Percentiles rank a stretch among this genome's conserved stretches.
phyloP scores from a whole-genome alignment of 2,113 vertebrate species.

The Butorides virescens region DNA sequence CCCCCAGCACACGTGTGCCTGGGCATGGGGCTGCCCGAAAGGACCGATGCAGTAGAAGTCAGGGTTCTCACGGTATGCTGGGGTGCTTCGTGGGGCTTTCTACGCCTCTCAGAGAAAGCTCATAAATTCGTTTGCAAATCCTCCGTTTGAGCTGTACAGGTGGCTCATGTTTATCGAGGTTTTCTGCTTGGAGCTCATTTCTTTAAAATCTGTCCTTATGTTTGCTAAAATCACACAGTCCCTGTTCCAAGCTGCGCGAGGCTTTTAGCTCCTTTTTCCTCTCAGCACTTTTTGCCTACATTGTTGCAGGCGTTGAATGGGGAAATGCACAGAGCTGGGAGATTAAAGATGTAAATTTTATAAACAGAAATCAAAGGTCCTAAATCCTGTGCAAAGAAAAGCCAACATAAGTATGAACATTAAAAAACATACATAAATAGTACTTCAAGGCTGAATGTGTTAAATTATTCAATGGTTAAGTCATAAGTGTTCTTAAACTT shows the following conservation, averaged over 20 bases:
- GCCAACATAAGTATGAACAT: constrained; percentile 81
- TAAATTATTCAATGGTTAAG: constrained; percentile 87
- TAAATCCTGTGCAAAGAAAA: constrained; percentile 83
- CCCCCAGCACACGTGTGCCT: fast-evolving
- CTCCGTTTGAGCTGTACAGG: constrained; percentile 2
- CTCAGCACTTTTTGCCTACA: constrained; percentile 15
- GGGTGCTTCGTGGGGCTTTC: background rate
- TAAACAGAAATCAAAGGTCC: constrained; percentile 84
- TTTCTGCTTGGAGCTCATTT: constrained; percentile 33
- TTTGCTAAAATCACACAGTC: constrained; percentile 31
- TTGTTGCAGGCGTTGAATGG: constrained; percentile 67
- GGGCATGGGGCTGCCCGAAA: fast-evolving
- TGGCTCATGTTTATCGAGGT: constrained; percentile 43
- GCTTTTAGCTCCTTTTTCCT: background rate
- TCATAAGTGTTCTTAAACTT: constrained; percentile 86
- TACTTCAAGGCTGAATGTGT: constrained; percentile 80
- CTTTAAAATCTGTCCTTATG: constrained; percentile 37
- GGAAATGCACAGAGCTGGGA: constrained; percentile 71
- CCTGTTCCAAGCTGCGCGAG: background rate
- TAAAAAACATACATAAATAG: constrained; percentile 85
- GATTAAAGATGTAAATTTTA: constrained; percentile 87
- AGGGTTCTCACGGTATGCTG: fast-evolving
- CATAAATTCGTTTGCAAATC: background rate
- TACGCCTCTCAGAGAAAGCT: background rate
- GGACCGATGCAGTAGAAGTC: background rate